Conservation (phyloP, 2,113 vertebrate genomes). For the Gymnorhina tibicen region DNA sequence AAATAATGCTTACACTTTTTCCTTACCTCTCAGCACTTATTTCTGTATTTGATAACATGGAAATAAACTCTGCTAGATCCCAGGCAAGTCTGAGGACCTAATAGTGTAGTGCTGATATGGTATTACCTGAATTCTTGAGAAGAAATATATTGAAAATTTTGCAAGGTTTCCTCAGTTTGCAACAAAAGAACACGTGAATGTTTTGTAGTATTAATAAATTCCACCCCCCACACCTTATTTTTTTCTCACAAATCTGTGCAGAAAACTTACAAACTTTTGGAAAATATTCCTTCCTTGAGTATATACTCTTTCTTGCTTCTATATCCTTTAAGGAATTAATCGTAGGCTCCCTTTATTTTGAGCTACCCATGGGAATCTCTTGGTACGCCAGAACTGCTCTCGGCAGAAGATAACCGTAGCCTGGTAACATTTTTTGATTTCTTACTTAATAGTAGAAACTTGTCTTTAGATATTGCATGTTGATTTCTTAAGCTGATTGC, state of each 20-base stretch:
- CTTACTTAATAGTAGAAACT: background rate
- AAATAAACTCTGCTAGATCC: background rate
- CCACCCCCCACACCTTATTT: accelerated
- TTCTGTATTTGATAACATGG: background rate
- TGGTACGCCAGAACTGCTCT: background rate
- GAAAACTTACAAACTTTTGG: background rate
- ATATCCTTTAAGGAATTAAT: background rate
- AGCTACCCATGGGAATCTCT: background rate
- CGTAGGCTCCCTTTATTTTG: background rate
- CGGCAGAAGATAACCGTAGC: background rate
- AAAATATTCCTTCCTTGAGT: background rate
- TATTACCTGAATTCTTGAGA: background rate
- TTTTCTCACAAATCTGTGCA: background rate
- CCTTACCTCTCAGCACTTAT: background rate
- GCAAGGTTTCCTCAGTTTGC: background rate
- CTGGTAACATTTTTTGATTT: background rate
- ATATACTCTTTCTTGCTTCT: background rate
- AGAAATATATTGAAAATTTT: background rate
- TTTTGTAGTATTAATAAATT: background rate
- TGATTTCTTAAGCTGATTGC: background rate
- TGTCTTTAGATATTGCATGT: background rate
- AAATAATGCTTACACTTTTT: background rate
- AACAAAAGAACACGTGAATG: background rate
- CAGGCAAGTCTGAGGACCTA: background rate
- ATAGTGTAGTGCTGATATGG: background rate